A percentile compares a stretch with the other conserved stretches of the same genome.
These are phyloP conservation scores for Linnaemya vulpina DNA, from an alignment of 2,888 invertebrate species.

Conservation along the genomic window DNA sequence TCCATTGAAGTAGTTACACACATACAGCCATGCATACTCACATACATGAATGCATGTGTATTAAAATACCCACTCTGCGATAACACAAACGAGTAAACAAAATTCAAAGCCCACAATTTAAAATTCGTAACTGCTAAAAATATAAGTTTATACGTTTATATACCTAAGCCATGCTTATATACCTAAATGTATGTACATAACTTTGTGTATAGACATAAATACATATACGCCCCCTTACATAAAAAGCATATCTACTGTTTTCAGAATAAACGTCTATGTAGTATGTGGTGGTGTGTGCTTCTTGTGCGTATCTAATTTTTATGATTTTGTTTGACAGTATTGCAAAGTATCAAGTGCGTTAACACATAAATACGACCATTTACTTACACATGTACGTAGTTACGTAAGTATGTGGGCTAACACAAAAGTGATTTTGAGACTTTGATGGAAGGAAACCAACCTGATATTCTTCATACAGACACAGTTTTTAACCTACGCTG, in stretches of 20 bases:
- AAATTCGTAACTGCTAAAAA: no score
- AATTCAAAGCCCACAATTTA: neutral
- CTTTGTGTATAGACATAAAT: no score
- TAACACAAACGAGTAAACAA: neutral
- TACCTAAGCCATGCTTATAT: no score
- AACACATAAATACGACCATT: neutral
- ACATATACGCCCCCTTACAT: neutral
- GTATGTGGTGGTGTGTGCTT: slow-evolving; percentile 15
- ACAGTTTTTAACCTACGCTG: no score
- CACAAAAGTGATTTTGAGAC: neutral
- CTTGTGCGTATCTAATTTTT: slow-evolving; percentile 24
- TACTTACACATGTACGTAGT: no score
- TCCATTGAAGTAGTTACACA: slow-evolving; percentile 2
- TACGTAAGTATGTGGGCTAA: neutral
- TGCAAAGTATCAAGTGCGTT: slow-evolving; percentile 55
- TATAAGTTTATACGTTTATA: no score
- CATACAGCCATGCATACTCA: neutral
- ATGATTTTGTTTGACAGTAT: slow-evolving; percentile 23
- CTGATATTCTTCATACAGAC: neutral
- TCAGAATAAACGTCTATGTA: slow-evolving; percentile 39
- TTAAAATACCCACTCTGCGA: neutral
- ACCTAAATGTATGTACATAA: neutral
- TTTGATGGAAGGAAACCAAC: neutral
- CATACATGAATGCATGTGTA: neutral
- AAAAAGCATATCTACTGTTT: neutral